These are phyloP conservation scores for Pheucticus melanocephalus DNA, from an alignment of 2,113 vertebrate species.

Conservation along the genomic window DNA sequence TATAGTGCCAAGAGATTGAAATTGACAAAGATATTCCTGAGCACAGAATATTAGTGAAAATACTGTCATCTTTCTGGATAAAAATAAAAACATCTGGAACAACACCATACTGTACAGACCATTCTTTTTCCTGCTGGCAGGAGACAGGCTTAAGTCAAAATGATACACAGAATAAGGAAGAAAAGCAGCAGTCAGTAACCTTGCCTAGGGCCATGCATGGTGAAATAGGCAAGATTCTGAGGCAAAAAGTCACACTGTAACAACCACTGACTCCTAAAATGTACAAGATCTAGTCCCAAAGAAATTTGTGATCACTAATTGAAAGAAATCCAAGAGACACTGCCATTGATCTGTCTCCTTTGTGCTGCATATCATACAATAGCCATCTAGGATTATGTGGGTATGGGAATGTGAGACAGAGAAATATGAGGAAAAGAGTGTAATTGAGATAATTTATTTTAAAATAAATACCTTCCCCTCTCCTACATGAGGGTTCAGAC, in stretches of 20 bases:
- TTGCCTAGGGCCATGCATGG: not conserved
- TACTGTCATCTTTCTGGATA: not conserved
- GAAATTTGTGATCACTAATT: not conserved
- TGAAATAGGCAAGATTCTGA: not conserved
- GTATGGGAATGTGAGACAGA: not conserved
- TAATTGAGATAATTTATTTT: not conserved
- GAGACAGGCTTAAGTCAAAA: not conserved
- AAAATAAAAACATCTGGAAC: not conserved
- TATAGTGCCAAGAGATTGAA: not conserved
- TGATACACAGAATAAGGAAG: not conserved
- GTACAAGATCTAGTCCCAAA: not conserved
- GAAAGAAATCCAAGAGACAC: not conserved
- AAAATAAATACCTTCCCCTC: not conserved
- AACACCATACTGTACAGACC: not conserved
- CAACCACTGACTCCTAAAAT: not conserved
- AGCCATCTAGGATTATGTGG: not conserved
- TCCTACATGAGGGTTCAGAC: not conserved
- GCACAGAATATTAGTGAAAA: not conserved
- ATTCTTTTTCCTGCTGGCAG: not conserved
- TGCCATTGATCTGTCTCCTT: not conserved
- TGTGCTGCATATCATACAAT: not conserved
- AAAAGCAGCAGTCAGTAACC: not conserved
- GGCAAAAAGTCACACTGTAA: not conserved
- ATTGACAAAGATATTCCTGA: not conserved
- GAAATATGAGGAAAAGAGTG: not conserved